Percentiles rank a stretch among this genome's conserved stretches.
These are phyloP conservation scores for Montipora capricornis DNA, from an alignment of 64 coral and sea anemone genomes.

Conservation along the genomic window DNA sequence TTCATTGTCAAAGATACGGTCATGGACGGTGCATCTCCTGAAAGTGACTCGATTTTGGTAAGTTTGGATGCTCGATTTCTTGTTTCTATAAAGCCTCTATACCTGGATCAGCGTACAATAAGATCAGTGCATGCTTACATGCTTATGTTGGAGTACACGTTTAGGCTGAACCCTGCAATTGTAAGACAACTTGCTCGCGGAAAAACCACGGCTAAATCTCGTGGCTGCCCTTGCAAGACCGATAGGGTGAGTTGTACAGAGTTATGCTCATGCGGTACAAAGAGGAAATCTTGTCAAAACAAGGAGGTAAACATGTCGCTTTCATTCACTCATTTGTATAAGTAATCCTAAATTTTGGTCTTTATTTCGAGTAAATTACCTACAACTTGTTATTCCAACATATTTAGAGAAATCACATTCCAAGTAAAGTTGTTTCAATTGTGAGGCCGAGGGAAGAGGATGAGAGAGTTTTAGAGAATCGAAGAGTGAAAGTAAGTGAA, in stretches of 20 bases:
- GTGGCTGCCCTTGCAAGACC: not conserved
- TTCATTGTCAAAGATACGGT: too few relatives aligned
- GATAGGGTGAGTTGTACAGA: not conserved
- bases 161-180: too few relatives aligned
- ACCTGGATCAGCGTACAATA: too few relatives aligned
- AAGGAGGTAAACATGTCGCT: not conserved
- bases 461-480: not conserved
- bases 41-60: too few relatives aligned
- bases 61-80: too few relatives aligned
- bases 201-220: not conserved
- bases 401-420: not conserved
- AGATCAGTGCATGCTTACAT: not conserved
- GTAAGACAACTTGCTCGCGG: not conserved
- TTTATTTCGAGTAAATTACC: not conserved
- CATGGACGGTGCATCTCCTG: too few relatives aligned
- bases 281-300: conserved; percentile 4
- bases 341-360: not conserved
- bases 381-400: not conserved
- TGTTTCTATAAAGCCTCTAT: too few relatives aligned
- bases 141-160: too few relatives aligned
- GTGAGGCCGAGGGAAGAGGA: not conserved
- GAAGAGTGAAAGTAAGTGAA: too few relatives aligned
- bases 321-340: not conserved
- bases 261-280: not conserved
- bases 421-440: not conserved